phyloP scores from a whole-genome alignment of 30 jellyfish, hydroid and myxozoan genomes.

The Aurelia sp. region DNA sequence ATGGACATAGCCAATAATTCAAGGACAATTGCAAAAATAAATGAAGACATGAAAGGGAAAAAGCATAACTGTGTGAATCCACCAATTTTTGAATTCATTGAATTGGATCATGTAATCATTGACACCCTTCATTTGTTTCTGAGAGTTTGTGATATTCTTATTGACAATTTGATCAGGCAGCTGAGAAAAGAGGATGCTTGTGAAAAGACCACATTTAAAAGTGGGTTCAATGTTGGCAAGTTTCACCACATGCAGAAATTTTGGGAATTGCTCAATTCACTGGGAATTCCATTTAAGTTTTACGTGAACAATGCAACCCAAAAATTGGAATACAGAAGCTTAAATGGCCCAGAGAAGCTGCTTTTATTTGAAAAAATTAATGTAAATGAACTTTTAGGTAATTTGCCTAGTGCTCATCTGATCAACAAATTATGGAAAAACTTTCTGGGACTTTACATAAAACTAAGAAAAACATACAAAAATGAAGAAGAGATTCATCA shows the following conservation, averaged over 20 bases:
- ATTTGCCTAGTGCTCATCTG: background rate
- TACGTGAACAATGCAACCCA: background rate
- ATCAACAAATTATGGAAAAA: conserved; percentile 19
- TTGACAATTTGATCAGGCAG: too few relatives aligned
- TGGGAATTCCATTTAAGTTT: conserved; percentile 2
- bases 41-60: background rate
- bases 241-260: background rate
- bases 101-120: too few relatives aligned
- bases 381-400: conserved; percentile 11
- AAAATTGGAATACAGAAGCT: background rate
- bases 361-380: conserved; percentile 13
- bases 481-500: conserved; percentile 1
- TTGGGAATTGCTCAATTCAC: background rate
- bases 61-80: background rate
- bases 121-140: too few relatives aligned
- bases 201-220: conserved; percentile 5
- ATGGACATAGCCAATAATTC: too few relatives aligned
- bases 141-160: too few relatives aligned
- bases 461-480: background rate
- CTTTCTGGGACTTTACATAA: background rate
- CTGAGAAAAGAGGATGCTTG: too few relatives aligned
- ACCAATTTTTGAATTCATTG: background rate
- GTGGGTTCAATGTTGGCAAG: background rate
- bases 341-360: conserved; percentile 45
- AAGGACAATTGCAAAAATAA: too few relatives aligned